Percentiles rank a stretch among this genome's conserved stretches.
Conservation (phyloP, 64 coral and sea anemone species). For the Pocillopora damicornis region DNA sequence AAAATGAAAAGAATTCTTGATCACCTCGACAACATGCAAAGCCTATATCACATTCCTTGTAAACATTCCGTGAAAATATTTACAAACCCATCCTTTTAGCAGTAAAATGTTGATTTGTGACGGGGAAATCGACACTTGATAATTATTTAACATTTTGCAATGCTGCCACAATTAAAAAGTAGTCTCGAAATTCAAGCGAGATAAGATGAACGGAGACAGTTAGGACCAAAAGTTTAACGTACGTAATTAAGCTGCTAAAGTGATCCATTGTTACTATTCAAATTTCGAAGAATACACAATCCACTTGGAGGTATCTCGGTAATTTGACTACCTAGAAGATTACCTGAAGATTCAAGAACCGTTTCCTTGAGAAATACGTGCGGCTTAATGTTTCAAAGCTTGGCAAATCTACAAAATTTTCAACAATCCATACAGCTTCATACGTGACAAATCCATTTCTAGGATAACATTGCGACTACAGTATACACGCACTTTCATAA, state of each 20-base stretch:
- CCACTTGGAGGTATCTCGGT: neutral
- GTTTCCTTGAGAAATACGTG: too few relatives aligned
- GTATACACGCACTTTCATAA: neutral
- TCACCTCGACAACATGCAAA: neutral
- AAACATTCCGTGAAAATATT: constrained; percentile 19
- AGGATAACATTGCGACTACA: neutral
- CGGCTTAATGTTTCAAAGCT: too few relatives aligned
- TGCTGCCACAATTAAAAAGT: neutral
- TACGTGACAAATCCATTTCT: neutral
- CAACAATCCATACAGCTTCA: neutral
- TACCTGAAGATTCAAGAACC: too few relatives aligned
- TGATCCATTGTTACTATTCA: neutral
- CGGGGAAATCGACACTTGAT: neutral
- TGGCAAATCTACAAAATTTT: neutral
- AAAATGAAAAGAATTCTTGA: neutral
- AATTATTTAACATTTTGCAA: neutral
- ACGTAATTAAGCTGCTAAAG: neutral
- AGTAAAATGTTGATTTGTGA: constrained; percentile 1
- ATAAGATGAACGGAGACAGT: neutral
- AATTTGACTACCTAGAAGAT: neutral
- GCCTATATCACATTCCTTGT: neutral
- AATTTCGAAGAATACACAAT: neutral
- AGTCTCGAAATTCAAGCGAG: neutral
- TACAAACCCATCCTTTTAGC: constrained; percentile 8
- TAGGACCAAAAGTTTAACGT: too few relatives aligned